Evolutionary conservation across 2,113 vertebrate genomes (phyloP).

Genomic region (Sorex araneus): DNA sequence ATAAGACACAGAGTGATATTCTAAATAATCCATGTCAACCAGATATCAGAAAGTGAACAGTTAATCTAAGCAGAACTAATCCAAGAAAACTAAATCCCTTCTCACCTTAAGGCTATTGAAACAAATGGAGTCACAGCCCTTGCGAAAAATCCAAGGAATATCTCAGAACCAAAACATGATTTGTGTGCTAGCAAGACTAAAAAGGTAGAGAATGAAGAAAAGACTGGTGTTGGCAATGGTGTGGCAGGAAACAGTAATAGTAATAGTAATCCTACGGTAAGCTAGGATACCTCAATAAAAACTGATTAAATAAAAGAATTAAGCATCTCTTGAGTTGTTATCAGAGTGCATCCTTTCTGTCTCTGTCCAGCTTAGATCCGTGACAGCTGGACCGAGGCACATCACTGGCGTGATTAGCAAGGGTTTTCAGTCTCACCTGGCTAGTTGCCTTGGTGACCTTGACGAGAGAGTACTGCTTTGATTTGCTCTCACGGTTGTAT

Average conservation of each 20-base stretch:
- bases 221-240: background rate
- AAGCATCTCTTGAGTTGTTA: background rate
- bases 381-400: background rate
- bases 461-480: constrained; percentile 82
- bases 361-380: background rate
- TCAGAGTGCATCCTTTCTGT: background rate
- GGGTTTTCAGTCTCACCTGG: constrained; percentile 82
- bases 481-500: constrained; percentile 76
- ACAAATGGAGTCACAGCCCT: background rate
- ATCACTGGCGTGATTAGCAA: background rate
- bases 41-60: background rate
- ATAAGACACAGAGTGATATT: background rate
- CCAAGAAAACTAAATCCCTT: background rate
- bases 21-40: background rate
- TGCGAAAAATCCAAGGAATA: background rate
- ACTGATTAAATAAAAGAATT: too few relatives aligned
- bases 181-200: background rate
- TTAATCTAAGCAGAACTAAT: background rate
- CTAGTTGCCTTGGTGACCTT: constrained; percentile 79
- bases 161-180: background rate
- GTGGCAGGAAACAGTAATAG: too few relatives aligned
- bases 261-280: too few relatives aligned
- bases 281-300: too few relatives aligned
- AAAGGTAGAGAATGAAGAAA: background rate
- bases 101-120: background rate